phyloP scores from a whole-genome alignment of 2,797 vertebrate genomes.

The Poecilia wingei region DNA sequence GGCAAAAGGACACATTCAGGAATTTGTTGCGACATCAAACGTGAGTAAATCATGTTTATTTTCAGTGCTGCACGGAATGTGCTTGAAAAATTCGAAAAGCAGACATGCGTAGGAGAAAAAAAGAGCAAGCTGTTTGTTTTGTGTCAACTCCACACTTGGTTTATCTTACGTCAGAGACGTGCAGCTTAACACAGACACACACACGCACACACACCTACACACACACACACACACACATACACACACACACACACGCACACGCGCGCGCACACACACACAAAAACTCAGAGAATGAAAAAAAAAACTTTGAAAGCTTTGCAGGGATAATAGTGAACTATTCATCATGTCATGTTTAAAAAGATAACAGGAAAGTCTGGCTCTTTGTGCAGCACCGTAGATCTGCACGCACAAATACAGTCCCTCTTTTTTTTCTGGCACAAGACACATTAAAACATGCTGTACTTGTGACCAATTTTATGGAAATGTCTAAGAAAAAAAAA shows the following conservation, averaged over 20 bases:
- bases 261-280: background rate
- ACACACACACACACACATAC: background rate
- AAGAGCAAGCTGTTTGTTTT: background rate
- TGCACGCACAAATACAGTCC: background rate
- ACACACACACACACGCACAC: too few relatives aligned
- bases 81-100: background rate
- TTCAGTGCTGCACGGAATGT: background rate
- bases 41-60: background rate
- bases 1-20: background rate
- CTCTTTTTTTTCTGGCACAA: background rate
- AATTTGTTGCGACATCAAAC: background rate
- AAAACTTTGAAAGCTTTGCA: background rate
- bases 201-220: too few relatives aligned
- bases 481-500: constrained; percentile 8
- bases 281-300: background rate
- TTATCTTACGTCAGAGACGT: background rate
- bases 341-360: background rate
- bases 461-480: constrained; percentile 10
- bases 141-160: background rate
- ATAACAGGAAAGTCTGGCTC: background rate
- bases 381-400: background rate
- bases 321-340: background rate
- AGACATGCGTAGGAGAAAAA: background rate
- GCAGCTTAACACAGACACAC: background rate
- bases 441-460: background rate